A percentile compares a stretch with the other conserved stretches of the same genome.
Evolutionary conservation across 2,888 invertebrate species (phyloP).

Genomic region (Alsophila aescularia): DNA sequence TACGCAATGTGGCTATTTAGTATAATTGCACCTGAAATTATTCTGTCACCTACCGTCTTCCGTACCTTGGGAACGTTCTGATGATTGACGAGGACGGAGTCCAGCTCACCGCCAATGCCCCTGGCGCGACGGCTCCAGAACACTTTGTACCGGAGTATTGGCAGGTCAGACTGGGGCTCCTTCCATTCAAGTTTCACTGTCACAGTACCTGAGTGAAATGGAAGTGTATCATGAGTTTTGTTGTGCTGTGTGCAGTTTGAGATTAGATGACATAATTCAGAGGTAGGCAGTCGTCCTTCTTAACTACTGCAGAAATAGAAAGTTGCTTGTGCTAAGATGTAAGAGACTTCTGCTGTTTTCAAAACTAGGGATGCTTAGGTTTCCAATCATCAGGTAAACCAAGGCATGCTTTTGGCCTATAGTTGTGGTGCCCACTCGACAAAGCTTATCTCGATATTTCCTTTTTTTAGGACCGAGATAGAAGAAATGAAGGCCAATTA

Average conservation of each 20-base stretch:
- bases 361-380: neutral
- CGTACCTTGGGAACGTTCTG: slow-evolving; percentile 85
- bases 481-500: neutral
- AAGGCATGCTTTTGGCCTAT: too few species aligned
- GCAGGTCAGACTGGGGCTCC: slow-evolving; percentile 88
- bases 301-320: too few species aligned
- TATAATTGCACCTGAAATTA: too few species aligned
- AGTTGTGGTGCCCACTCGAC: neutral
- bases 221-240: neutral
- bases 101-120: slow-evolving; percentile 83
- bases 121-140: slow-evolving; percentile 89
- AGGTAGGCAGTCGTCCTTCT: too few species aligned
- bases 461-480: neutral
- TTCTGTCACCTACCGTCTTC: neutral
- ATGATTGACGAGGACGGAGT: slow-evolving; percentile 87
- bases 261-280: too few species aligned
- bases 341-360: neutral
- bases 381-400: neutral
- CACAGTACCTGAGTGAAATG: slow-evolving; percentile 67
- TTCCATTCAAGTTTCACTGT: slow-evolving; percentile 87
- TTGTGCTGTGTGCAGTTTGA: neutral
- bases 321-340: too few species aligned
- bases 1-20: too few species aligned
- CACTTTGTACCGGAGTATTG: slow-evolving; percentile 88
- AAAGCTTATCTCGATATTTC: neutral